A percentile compares a stretch with the other conserved stretches of the same genome.
phyloP scores from a whole-genome alignment of 2,888 invertebrate genomes.

The Hydriomena furcata region DNA sequence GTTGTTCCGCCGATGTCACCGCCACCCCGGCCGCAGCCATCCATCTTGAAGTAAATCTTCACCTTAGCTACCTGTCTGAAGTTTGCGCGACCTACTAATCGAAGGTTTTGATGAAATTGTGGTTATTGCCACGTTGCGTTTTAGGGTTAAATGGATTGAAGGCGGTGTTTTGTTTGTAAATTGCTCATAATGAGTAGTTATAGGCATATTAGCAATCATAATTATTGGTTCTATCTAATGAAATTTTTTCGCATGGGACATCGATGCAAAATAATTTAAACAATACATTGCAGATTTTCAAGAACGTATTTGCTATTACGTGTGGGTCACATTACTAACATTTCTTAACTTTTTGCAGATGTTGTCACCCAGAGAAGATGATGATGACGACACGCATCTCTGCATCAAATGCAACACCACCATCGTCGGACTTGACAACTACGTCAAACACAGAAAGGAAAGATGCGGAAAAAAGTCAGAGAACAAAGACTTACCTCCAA shows the following conservation, averaged over 20 bases:
- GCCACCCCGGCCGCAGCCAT: conserved; percentile 39
- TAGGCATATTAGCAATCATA: no score
- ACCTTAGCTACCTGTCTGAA: conserved; percentile 29
- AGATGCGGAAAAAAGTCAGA: conserved; percentile 82
- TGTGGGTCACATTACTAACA: no score
- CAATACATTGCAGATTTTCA: no score
- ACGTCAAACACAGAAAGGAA: conserved; percentile 91
- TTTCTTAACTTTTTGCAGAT: conserved; percentile 61
- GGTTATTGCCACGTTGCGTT: conserved; percentile 19
- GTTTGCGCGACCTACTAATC: conserved; percentile 30
- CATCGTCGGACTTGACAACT: conserved; percentile 92
- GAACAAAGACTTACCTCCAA: conserved; percentile 57
- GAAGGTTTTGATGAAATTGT: conserved; percentile 23
- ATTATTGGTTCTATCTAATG: no score
- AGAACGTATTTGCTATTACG: no score
- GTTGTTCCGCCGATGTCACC: conserved; percentile 55
- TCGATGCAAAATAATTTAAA: no score
- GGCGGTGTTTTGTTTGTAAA: not conserved
- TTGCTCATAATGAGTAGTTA: not conserved
- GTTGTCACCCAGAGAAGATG: conserved; percentile 83
- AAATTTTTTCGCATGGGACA: no score
- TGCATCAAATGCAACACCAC: conserved; percentile 94
- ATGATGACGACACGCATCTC: conserved; percentile 92
- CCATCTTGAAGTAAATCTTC: conserved; percentile 45
- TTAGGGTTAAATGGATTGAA: conserved; percentile 8